phyloP scores from a whole-genome alignment of 2,797 vertebrate species.

The Pipistrellus kuhlii region DNA sequence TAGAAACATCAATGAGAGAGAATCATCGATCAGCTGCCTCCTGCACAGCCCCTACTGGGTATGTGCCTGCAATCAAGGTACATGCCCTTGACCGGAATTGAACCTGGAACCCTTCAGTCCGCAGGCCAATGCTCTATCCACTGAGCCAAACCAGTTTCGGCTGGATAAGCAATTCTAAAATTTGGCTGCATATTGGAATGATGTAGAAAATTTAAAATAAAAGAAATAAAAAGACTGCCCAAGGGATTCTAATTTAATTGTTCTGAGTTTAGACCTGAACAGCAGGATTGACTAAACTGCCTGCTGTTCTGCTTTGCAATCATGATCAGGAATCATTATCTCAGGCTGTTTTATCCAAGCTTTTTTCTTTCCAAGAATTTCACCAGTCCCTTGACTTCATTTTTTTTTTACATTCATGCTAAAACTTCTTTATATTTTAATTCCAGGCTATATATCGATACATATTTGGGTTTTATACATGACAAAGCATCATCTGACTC shows the following conservation, averaged over 20 bases:
- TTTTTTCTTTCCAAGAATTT: not conserved
- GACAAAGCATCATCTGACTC: not conserved
- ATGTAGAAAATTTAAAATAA: not conserved
- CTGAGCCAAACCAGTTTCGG: too few relatives aligned
- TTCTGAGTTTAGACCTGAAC: not conserved
- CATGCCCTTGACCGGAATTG: too few relatives aligned
- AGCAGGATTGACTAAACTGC: not conserved
- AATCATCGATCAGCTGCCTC: too few relatives aligned
- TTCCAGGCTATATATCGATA: fast-evolving
- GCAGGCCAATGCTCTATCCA: too few relatives aligned
- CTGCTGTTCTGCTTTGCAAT: not conserved
- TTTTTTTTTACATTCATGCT: not conserved
- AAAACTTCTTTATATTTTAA: not conserved
- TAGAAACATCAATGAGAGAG: too few relatives aligned
- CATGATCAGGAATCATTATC: fast-evolving
- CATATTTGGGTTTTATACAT: not conserved
- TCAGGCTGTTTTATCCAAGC: not conserved
- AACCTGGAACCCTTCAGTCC: too few relatives aligned
- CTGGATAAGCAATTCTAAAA: not conserved
- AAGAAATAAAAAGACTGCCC: not conserved
- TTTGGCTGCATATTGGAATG: not conserved
- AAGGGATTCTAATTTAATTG: not conserved
- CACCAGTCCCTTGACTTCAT: not conserved
- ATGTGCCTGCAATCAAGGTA: too few relatives aligned
- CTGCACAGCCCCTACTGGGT: too few relatives aligned